Conservation (phyloP, 2,797 vertebrate species). For the Malacoctenus gilli region DNA sequence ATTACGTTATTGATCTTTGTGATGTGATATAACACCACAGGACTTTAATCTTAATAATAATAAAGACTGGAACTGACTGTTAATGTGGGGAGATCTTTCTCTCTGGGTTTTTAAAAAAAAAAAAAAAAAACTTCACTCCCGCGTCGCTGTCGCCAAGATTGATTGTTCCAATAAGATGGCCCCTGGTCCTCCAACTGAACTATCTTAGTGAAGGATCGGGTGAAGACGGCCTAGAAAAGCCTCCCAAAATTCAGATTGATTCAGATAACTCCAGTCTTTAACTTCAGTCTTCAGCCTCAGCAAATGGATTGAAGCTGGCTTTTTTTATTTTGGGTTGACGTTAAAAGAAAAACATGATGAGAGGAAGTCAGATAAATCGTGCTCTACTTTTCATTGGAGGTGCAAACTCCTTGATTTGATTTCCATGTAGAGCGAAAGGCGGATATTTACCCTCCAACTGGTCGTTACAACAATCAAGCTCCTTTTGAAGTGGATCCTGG, state of each 20-base stretch:
- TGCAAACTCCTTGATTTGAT: too few species aligned
- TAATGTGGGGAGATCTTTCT: too few species aligned
- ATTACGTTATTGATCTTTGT: too few species aligned
- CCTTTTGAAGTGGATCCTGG: conserved; percentile 42
- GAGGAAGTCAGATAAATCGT: conserved; percentile 13
- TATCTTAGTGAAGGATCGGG: conserved; percentile 17
- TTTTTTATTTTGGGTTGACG: too few species aligned
- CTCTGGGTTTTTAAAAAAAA: too few species aligned
- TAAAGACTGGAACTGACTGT: too few species aligned
- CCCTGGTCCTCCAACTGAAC: conserved; percentile 20
- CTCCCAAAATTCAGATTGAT: conserved; percentile 2
- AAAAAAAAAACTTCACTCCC: too few species aligned
- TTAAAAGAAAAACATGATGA: conserved; percentile 1
- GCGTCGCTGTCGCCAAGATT: too few species aligned
- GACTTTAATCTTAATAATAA: too few species aligned
- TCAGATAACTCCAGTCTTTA: not conserved
- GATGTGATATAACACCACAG: too few species aligned
- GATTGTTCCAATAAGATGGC: conserved; percentile 23
- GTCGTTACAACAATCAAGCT: conserved; percentile 56
- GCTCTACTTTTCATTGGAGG: too few species aligned
- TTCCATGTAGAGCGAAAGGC: conserved; percentile 41
- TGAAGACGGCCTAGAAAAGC: conserved; percentile 1
- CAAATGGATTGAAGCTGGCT: not conserved
- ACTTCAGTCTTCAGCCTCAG: not conserved
- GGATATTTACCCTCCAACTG: conserved; percentile 49